A percentile compares a stretch with the other conserved stretches of the same genome.
Conservation (phyloP, 2,888 invertebrate species). For the Lypha dubia region DNA sequence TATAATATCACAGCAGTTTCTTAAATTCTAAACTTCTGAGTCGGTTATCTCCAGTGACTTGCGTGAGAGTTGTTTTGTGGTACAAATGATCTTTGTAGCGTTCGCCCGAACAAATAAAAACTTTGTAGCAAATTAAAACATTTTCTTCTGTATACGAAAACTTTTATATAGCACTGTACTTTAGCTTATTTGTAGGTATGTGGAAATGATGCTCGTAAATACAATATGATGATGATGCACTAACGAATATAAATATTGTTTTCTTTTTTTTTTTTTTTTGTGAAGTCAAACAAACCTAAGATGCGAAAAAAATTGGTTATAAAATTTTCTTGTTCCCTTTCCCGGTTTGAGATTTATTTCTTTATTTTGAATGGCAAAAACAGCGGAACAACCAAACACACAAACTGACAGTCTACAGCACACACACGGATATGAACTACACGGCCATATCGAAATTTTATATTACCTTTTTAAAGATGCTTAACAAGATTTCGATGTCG, state of each 20-base stretch:
- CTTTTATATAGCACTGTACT: constrained; percentile 17
- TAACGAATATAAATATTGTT: constrained; percentile 71
- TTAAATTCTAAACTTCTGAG: too few relatives aligned
- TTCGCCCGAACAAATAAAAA: too few relatives aligned
- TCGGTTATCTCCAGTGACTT: too few relatives aligned
- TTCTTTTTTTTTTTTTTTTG: too few relatives aligned
- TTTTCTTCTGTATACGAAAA: not conserved
- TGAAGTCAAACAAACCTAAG: constrained; percentile 28
- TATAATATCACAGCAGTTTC: too few relatives aligned
- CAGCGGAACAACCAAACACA: constrained; percentile 20
- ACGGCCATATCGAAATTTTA: constrained; percentile 57
- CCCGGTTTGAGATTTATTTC: constrained; percentile 70
- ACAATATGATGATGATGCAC: constrained; percentile 67
- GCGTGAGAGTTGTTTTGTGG: too few relatives aligned
- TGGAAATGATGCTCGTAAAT: constrained; percentile 54
- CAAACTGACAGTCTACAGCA: constrained; percentile 16
- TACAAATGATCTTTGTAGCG: too few relatives aligned
- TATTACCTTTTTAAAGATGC: constrained; percentile 69
- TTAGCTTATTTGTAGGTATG: constrained; percentile 12
- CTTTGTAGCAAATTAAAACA: too few relatives aligned
- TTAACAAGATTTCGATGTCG: constrained; percentile 72
- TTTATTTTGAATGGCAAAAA: constrained; percentile 64
- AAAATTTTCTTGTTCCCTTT: constrained; percentile 63
- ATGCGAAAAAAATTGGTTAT: constrained; percentile 54
- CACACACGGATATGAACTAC: constrained; percentile 30